These are phyloP conservation scores for Zeus faber DNA, from an alignment of 2,113 vertebrate genomes.

Conservation along the genomic window DNA sequence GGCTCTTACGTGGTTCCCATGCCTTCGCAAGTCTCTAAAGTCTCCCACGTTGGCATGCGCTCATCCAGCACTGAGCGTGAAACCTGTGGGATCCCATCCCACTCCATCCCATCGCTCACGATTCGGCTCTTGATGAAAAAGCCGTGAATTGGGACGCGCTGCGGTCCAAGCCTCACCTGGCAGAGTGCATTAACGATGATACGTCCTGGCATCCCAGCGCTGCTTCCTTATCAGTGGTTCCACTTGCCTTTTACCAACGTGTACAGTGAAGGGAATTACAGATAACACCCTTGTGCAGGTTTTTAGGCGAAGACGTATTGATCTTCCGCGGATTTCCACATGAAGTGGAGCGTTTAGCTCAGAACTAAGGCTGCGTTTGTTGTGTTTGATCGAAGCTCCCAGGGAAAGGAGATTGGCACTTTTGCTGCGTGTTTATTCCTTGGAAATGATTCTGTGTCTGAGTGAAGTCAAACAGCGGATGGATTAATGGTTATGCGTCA, in stretches of 20 bases:
- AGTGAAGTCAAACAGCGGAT: too few species aligned
- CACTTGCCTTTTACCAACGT: slow-evolving; percentile 12
- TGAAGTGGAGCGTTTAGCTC: slow-evolving; percentile 19
- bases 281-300: slow-evolving; percentile 14
- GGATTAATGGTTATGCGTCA: too few species aligned
- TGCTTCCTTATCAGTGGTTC: slow-evolving; percentile 9
- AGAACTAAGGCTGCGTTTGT: slow-evolving; percentile 3
- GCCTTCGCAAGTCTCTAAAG: slow-evolving; percentile 5
- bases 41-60: slow-evolving; percentile 10
- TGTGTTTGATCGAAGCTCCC: slow-evolving; percentile 9
- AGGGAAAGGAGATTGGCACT: slow-evolving; percentile 9
- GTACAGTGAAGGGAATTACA: slow-evolving; percentile 20
- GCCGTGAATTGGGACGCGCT: slow-evolving; percentile 33
- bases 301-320: slow-evolving; percentile 19
- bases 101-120: background rate
- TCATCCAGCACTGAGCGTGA: slow-evolving; percentile 16
- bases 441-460: background rate
- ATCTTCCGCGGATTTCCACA: slow-evolving; percentile 23
- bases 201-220: slow-evolving; percentile 10
- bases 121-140: slow-evolving; percentile 26
- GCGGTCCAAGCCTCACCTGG: slow-evolving; percentile 14
- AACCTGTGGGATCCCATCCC: slow-evolving; percentile 13
- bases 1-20: background rate
- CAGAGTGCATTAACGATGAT: slow-evolving; percentile 21
- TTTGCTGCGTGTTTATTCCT: slow-evolving; percentile 9